Evolutionary conservation across 2,888 invertebrate species (phyloP), one percentile per base, ranked within the genome.

Genomic region (Melikaiella ostensackeni): DNA sequence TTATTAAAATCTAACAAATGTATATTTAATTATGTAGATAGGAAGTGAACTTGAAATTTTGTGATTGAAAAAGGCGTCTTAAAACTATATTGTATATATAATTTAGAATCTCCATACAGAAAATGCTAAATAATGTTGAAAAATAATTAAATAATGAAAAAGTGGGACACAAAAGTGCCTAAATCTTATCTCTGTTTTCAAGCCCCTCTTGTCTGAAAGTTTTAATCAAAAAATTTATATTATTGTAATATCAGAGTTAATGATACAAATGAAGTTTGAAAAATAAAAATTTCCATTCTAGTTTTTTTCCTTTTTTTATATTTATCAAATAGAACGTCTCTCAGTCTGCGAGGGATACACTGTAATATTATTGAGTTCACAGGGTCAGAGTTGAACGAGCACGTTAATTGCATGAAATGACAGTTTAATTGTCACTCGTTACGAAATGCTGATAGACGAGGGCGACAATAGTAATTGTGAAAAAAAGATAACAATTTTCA

Each of bases 351-450:
- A 57, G 24, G 24, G 24, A 57, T 57, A 16, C 57, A 57, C 13
- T 57, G 21, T 6, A 24, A 57, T 57, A 13, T 6, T 57, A 57
- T 57, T 57, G 57, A 57, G 57, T 24, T 57, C 57, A 57, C 24
- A 24, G 24, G 57, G 57, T 57, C 57, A 57, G 24, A 57, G 57
- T 57, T 57, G 57, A 57, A 57, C 57, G 57, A 24, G 57, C 24
- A 57, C 57, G 57, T 57, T 57, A 57, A 57, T 57, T 24, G 6
- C 24, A 13, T 21, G 24, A 57, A 57, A 24, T 57, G 13, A 13
- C 8, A 21, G 57, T 57, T 24, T 21, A 57, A 57, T 57, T 57
- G 24, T 57, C 24, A 24, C 24, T 24, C 24, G 13, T 24, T 57
- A 57, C 24, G 57, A 57, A 57, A 57, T 9, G 57, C 13, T 27